These are phyloP conservation scores for Wiebesia pumilae DNA, from an alignment of 1,140 invertebrate genomes.

Conservation along the genomic window DNA sequence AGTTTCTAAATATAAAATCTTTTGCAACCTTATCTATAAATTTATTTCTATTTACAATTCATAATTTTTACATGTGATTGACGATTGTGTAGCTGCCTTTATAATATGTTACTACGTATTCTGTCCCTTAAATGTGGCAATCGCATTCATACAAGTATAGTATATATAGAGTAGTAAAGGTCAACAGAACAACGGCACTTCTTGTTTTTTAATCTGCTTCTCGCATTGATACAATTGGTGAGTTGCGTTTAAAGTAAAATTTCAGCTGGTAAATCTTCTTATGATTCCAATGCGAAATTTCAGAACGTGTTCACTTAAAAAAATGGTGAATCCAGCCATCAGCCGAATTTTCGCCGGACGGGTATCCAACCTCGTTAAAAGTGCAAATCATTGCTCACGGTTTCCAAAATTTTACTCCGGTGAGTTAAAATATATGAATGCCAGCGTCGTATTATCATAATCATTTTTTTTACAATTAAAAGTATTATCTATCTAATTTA, in stretches of 20 bases:
- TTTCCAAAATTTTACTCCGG: slow-evolving; percentile 40
- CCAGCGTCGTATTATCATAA: not conserved
- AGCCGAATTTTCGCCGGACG: slow-evolving; percentile 24
- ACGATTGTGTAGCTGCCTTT: no score
- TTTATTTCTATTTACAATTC: no score
- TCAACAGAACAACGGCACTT: no score
- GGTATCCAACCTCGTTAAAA: slow-evolving; percentile 32
- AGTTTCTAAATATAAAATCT: no score
- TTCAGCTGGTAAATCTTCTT: not conserved
- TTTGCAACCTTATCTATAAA: no score
- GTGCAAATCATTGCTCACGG: not conserved
- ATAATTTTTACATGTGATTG: no score
- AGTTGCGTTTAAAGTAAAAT: not conserved
- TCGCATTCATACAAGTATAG: no score
- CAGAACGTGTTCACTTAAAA: not conserved
- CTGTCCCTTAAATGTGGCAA: no score
- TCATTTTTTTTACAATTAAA: not conserved
- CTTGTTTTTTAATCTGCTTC: no score
- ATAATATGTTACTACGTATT: no score
- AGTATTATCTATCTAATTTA: not conserved
- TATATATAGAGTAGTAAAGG: no score
- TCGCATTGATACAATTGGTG: not conserved
- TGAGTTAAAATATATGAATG: not conserved
- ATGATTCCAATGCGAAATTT: not conserved
- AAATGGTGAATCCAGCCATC: slow-evolving; percentile 42